Conservation (phyloP, 1,140 invertebrate genomes). For the Leptinotarsa defecta region DNA sequence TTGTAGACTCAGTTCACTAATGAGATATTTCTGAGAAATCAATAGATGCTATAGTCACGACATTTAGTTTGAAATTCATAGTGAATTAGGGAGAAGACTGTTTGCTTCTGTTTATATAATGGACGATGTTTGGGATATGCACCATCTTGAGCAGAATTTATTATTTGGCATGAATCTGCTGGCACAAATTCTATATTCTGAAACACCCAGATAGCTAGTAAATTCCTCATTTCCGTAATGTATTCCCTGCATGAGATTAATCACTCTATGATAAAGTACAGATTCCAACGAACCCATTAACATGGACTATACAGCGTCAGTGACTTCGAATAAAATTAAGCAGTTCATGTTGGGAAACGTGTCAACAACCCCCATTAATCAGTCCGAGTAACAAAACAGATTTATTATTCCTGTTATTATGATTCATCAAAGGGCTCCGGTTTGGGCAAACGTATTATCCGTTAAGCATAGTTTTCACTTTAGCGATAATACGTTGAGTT, state of each 20-base stretch:
- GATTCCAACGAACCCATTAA: background rate
- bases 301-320: background rate
- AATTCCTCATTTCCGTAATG: background rate
- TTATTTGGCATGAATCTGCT: too few species aligned
- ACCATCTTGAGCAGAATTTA: too few species aligned
- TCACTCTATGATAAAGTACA: background rate
- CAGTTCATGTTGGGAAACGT: background rate
- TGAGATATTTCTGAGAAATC: too few species aligned
- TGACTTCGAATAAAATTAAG: background rate
- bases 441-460: background rate
- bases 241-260: background rate
- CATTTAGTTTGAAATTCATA: too few species aligned
- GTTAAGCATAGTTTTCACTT: background rate
- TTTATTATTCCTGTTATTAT: constrained; percentile 1
- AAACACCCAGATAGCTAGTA: background rate
- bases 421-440: constrained; percentile 7
- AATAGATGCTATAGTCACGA: too few species aligned
- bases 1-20: too few species aligned
- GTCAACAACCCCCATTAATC: background rate
- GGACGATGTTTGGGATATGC: too few species aligned
- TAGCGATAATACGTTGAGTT: background rate
- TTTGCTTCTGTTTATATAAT: too few species aligned
- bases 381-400: constrained; percentile 2
- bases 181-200: too few species aligned
- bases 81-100: too few species aligned